These are phyloP conservation scores for Buphagus erythrorhynchus DNA, from an alignment of 2,797 vertebrate species.

Conservation along the genomic window DNA sequence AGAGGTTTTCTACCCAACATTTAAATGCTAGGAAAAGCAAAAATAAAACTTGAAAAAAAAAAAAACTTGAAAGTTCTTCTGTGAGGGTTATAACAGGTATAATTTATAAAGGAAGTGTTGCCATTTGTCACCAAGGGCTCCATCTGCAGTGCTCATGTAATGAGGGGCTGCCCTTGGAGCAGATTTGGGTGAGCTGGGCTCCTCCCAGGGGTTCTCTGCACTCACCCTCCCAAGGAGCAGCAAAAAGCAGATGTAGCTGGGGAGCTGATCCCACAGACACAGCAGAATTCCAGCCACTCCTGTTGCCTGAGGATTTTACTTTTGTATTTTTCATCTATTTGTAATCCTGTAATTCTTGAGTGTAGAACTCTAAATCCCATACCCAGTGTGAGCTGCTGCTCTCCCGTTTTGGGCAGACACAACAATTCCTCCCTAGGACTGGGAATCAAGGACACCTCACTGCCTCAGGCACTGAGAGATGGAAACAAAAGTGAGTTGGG, in stretches of 20 bases:
- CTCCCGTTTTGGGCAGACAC: background rate
- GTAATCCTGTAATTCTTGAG: background rate
- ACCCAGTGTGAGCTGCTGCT: accelerated
- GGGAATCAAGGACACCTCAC: background rate
- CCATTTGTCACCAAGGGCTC: background rate
- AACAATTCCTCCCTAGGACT: background rate
- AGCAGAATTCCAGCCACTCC: background rate
- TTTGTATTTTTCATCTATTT: background rate
- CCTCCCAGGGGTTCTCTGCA: background rate
- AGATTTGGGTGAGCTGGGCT: background rate
- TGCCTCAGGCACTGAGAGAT: accelerated
- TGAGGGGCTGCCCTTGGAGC: background rate
- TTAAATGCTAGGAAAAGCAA: background rate
- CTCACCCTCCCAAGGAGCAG: background rate
- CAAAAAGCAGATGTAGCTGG: background rate
- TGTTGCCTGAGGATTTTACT: background rate
- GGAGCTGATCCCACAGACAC: background rate
- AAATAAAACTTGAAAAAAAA: background rate
- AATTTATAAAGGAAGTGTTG: background rate
- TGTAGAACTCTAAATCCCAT: accelerated
- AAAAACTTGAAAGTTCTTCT: background rate
- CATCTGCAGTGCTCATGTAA: too few relatives aligned
- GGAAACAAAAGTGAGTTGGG: accelerated
- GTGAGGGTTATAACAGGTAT: accelerated
- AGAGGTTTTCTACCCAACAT: background rate